Evolutionary conservation across 2,797 vertebrate genomes (phyloP).

Genomic region (Myripristis jacobus): DNA sequence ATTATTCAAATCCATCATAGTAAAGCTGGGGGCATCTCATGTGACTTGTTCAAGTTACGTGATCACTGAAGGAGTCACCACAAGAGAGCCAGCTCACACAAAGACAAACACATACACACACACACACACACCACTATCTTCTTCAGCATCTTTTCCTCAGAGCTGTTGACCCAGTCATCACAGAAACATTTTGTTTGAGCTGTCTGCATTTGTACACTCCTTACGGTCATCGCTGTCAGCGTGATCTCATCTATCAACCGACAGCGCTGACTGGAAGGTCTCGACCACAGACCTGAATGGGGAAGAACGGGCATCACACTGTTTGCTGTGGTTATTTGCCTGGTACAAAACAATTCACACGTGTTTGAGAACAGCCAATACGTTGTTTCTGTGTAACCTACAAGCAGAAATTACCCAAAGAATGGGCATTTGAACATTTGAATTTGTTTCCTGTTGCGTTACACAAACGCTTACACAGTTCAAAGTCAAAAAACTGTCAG

Average conservation of each 20-base stretch:
- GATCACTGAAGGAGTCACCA: constrained; percentile 24
- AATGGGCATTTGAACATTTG: too few species aligned
- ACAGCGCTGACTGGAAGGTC: background rate
- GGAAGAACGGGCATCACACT: too few species aligned
- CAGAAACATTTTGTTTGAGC: constrained; percentile 42
- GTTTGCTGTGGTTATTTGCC: too few species aligned
- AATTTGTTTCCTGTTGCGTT: too few species aligned
- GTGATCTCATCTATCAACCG: background rate
- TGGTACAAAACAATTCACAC: too few species aligned
- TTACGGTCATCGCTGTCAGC: background rate
- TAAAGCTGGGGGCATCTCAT: constrained; percentile 54
- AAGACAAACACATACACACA: constrained; percentile 32
- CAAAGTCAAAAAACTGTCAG: too few species aligned
- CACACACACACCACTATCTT: constrained; percentile 6
- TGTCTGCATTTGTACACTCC: background rate
- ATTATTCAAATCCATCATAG: constrained; percentile 8
- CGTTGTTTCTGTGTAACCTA: too few species aligned
- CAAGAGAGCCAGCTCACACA: constrained; percentile 36
- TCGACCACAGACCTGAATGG: too few species aligned
- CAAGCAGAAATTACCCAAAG: too few species aligned
- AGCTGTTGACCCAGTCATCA: constrained; percentile 37
- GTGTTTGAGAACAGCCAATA: too few species aligned
- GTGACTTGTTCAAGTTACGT: constrained; percentile 44
- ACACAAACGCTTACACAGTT: too few species aligned
- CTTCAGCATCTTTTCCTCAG: constrained; percentile 1